A percentile compares a stretch with the other conserved stretches of the same genome.
Conservation (phyloP, 1,140 invertebrate species). For the Zaprionus ornatus region DNA sequence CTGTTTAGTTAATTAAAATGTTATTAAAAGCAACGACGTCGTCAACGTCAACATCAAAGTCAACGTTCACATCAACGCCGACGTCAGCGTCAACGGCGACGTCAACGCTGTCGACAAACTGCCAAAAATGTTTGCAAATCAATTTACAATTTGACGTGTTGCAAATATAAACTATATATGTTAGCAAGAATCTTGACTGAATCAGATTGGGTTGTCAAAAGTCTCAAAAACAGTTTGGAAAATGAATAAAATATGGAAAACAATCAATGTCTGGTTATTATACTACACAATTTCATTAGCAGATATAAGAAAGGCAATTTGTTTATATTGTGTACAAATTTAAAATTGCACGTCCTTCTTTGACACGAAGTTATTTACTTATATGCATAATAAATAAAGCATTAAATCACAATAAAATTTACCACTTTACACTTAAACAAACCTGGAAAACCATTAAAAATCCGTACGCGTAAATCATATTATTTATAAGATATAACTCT, state of each 20-base stretch:
- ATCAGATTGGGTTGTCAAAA: background rate
- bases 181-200: background rate
- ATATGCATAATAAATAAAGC: background rate
- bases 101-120: conserved; percentile 21
- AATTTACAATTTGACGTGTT: conserved; percentile 17
- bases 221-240: background rate
- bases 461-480: background rate
- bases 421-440: background rate
- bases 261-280: too few relatives aligned
- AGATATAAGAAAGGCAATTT: too few relatives aligned
- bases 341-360: too few relatives aligned
- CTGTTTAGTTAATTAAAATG: conserved; percentile 63
- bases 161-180: background rate
- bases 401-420: background rate
- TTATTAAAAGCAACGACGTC: conserved; percentile 53
- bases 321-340: too few relatives aligned
- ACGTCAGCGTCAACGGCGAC: background rate
- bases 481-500: background rate
- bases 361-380: too few relatives aligned
- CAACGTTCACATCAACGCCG: conserved; percentile 19
- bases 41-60: background rate
- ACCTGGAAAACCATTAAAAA: background rate
- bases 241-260: background rate
- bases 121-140: conserved; percentile 19
- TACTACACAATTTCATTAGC: too few relatives aligned